phyloP scores from a whole-genome alignment of 1,140 invertebrate genomes.

The Probaryconus sp. region DNA sequence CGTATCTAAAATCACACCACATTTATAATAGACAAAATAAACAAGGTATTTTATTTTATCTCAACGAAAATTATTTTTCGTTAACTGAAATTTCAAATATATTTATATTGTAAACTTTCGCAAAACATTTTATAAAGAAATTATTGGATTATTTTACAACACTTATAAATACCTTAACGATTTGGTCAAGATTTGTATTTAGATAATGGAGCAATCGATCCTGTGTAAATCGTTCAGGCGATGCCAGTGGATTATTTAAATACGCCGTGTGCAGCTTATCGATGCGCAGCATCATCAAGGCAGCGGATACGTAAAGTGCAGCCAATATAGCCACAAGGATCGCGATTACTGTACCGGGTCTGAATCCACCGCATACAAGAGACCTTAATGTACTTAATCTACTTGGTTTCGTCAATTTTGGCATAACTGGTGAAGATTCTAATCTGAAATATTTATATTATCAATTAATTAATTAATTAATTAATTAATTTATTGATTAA shows the following conservation, averaged over 20 bases:
- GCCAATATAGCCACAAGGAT: constrained; percentile 55
- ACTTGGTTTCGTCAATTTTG: constrained; percentile 41
- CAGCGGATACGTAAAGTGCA: constrained; percentile 73
- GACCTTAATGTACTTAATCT: constrained; percentile 47
- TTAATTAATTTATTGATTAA: constrained; percentile 1
- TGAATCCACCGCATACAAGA: constrained; percentile 33
- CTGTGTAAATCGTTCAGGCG: constrained; percentile 73
- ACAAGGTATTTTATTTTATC: too few species aligned
- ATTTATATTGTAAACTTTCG: too few species aligned
- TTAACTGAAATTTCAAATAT: too few species aligned
- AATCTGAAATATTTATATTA: constrained; percentile 26
- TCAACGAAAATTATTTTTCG: too few species aligned
- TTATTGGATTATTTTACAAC: too few species aligned
- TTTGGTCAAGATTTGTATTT: constrained; percentile 74
- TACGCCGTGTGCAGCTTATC: constrained; percentile 74
- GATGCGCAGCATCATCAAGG: constrained; percentile 75
- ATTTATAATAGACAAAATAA: background rate
- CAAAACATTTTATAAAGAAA: background rate
- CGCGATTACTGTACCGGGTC: constrained; percentile 39
- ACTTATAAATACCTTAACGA: constrained; percentile 70
- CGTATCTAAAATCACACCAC: constrained; percentile 62
- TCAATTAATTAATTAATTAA: constrained; percentile 6
- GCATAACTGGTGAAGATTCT: constrained; percentile 39
- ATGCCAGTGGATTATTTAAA: constrained; percentile 73
- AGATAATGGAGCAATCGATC: constrained; percentile 74